Base-by-base conservation (phyloP, 2,113 vertebrate genomes). In the Bos javanicus region DNA sequence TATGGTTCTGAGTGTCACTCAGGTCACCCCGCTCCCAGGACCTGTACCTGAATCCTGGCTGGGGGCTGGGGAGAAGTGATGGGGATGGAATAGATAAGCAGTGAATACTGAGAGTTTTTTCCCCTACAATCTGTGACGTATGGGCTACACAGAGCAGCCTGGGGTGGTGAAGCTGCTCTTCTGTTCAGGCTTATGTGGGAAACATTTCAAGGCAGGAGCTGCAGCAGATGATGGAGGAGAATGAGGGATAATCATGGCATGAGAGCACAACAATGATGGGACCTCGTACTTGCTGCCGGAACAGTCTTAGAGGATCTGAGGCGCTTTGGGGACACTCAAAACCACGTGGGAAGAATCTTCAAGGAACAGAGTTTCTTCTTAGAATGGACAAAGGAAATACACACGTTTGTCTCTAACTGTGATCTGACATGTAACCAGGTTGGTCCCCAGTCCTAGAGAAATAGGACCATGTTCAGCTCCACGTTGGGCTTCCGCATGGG, bases 261-360 rank as follows among this genome's bases (percentile, higher is more conserved):
- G 26, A 78, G 74, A 48, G 33, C 56, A 64, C 71, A 74, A 28
- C 25, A 33, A 6, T 6, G 12, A 6, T 16, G 30, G 26, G 39
- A n/a, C 23, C 3, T 2, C 28, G 2, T n/a, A n/a, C 7, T 17
- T 0, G 7, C 36, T 62, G 26, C 82, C 9, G 7, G 62, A 9
- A 87, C 15, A 10, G 60, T 71, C 56, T 64, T 17, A 28, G 23
- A 39, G 74, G 15, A 12, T 30, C 1, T 13, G 86, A 87, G 36
- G 46, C 2, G 0, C 30, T 50, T 46, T 30, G 67, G 80, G 56
- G 16, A 93, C 19, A 21, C 6, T 48, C n/a, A 17, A 3, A 17
- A 62, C n/a, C 10, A 19, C 2, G 0, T 6, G 46, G 71, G 30
- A 95, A 28, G 14, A 59, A n/a, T 7, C 71, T 36, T 52, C 39